A percentile compares a stretch with the other conserved stretches of the same genome.
phyloP scores from a whole-genome alignment of 64 coral and sea anemone species.

The Montipora capricornis region DNA sequence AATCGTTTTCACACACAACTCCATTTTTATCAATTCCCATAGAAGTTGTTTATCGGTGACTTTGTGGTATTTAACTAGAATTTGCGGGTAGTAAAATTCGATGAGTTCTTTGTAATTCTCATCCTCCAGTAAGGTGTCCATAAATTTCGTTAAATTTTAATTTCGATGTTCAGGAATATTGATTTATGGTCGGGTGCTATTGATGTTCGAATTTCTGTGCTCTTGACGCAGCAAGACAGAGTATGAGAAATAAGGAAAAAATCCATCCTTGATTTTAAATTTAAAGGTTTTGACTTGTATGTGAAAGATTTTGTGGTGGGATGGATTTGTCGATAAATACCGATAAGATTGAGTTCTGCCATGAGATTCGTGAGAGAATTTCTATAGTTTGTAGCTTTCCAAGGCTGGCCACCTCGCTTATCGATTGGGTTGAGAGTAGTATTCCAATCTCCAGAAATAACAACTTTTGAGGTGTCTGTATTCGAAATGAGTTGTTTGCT shows the following conservation, averaged over 20 bases:
- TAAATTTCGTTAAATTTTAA: neutral
- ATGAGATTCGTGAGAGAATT: no score
- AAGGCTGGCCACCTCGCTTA: no score
- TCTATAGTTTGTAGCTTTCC: no score
- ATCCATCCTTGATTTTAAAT: slow-evolving; percentile 20
- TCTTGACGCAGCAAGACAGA: neutral
- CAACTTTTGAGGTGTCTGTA: no score
- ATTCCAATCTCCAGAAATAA: no score
- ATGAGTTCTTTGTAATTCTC: neutral
- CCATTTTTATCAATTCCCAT: slow-evolving; percentile 22
- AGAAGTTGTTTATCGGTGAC: neutral
- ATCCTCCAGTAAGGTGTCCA: slow-evolving; percentile 1
- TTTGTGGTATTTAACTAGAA: neutral
- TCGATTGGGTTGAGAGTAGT: no score
- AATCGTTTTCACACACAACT: neutral
- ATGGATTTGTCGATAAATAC: no score
- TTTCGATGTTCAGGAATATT: neutral
- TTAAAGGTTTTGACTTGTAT: slow-evolving; percentile 6
- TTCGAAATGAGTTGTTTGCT: no score
- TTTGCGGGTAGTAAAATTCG: neutral
- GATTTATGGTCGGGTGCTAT: neutral
- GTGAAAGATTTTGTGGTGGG: neutral
- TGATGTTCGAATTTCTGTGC: neutral
- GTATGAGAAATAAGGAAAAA: no score
- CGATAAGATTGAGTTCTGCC: no score